phyloP scores from a whole-genome alignment of 2,797 vertebrate species.

The Parambassis ranga region DNA sequence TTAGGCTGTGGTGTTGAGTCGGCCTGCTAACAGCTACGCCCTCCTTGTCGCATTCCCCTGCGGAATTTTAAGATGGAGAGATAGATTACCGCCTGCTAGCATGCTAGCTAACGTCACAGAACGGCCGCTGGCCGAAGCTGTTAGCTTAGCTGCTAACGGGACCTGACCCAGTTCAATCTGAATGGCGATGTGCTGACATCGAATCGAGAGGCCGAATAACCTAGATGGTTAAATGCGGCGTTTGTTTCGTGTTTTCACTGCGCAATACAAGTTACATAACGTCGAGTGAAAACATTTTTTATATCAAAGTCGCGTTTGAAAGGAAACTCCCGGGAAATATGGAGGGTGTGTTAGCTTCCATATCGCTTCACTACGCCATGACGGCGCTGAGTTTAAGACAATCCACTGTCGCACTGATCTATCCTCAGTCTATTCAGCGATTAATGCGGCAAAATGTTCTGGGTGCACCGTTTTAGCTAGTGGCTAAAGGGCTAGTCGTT shows the following conservation, averaged over 20 bases:
- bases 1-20: neutral
- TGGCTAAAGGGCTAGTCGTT: neutral
- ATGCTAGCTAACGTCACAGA: constrained; percentile 36
- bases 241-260: fast-evolving
- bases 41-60: constrained; percentile 76
- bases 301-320: neutral
- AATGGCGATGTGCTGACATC: neutral
- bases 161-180: constrained; percentile 51
- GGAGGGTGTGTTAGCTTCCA: constrained; percentile 57
- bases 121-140: constrained; percentile 11
- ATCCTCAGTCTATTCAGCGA: neutral
- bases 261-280: fast-evolving
- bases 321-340: constrained; percentile 30
- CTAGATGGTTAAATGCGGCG: fast-evolving
- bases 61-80: constrained; percentile 75
- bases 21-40: constrained; percentile 70
- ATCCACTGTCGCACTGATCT: neutral
- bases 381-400: constrained; percentile 16
- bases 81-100: constrained; percentile 62
- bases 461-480: too few species aligned
- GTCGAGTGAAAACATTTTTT: neutral
- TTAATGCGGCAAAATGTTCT: neutral
- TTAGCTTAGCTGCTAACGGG: constrained; percentile 50
- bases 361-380: constrained; percentile 50
- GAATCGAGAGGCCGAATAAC: neutral